Percentiles rank a stretch among this genome's conserved stretches.
Conservation (phyloP, 2,888 invertebrate genomes). For the Caenorhabditis panamensis region DNA sequence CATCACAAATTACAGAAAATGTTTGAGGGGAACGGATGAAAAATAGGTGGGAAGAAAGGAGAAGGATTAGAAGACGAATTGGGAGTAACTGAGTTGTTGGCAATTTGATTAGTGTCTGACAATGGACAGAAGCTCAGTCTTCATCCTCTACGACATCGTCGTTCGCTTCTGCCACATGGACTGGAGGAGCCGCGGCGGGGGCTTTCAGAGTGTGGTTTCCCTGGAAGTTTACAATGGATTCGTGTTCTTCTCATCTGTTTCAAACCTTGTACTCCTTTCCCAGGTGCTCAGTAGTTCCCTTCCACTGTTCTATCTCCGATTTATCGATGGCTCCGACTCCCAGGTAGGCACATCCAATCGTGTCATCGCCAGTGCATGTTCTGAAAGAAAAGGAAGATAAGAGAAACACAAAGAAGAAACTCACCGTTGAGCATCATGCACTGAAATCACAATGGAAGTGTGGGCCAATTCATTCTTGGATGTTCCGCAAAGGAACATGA, state of each 20-base stretch:
- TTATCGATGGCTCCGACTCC: slow-evolving; percentile 82
- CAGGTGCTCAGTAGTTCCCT: slow-evolving; percentile 81
- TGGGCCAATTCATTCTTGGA: slow-evolving; percentile 81
- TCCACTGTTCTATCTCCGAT: slow-evolving; percentile 81
- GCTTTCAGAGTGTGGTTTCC: slow-evolving; percentile 69
- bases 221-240: slow-evolving; percentile 26
- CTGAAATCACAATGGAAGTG: slow-evolving; percentile 82
- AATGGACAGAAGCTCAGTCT: slow-evolving; percentile 6
- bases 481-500: slow-evolving; percentile 81
- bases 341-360: slow-evolving; percentile 81
- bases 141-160: slow-evolving; percentile 58
- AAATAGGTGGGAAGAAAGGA: background rate
- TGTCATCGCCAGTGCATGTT: slow-evolving; percentile 82
- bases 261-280: slow-evolving; percentile 77
- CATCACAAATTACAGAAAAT: slow-evolving; percentile 16
- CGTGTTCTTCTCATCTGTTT: background rate
- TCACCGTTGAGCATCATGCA: slow-evolving; percentile 79
- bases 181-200: slow-evolving; percentile 63
- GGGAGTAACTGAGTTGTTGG: background rate
- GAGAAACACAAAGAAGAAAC: background rate
- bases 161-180: slow-evolving; percentile 67
- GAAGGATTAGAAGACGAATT: slow-evolving; percentile 9
- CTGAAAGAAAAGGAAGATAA: slow-evolving; percentile 52
- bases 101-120: slow-evolving; percentile 21
- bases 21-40: background rate